Evolutionary conservation across 2,888 invertebrate species (phyloP).

Genomic region (Agrenia bidenticulata): DNA sequence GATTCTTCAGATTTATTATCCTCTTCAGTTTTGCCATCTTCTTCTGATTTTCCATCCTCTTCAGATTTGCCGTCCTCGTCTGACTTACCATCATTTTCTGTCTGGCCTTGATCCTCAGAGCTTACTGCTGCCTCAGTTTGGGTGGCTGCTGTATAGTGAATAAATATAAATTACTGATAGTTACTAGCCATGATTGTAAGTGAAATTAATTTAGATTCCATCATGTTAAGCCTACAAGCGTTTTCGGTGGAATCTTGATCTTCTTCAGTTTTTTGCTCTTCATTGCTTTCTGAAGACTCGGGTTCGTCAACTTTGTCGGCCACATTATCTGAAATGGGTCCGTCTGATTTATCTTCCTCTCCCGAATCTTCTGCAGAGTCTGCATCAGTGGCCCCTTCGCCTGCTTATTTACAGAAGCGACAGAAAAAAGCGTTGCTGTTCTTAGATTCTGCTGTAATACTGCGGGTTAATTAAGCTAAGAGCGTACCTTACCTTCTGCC

Average conservation of each 20-base stretch:
- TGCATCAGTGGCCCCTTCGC: conserved; percentile 51
- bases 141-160: conserved; percentile 19
- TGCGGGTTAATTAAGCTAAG: conserved; percentile 29
- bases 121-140: conserved; percentile 37
- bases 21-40: conserved; percentile 35
- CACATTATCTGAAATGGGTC: conserved; percentile 48
- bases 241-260: conserved; percentile 49
- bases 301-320: conserved; percentile 50
- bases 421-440: conserved; percentile 29
- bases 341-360: conserved; percentile 50
- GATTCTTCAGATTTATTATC: conserved; percentile 11
- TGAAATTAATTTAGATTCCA: too few relatives aligned
- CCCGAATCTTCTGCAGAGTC: conserved; percentile 51
- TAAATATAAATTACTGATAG: too few relatives aligned
- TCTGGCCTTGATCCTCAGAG: conserved; percentile 34
- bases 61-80: conserved; percentile 38
- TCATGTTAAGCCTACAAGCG: conserved; percentile 22
- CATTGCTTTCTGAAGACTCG: conserved; percentile 50
- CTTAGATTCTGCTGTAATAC: conserved; percentile 23
- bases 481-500: conserved; percentile 52
- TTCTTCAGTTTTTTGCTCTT: conserved; percentile 52
- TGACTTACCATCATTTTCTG: conserved; percentile 30
- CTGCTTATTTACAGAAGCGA: conserved; percentile 49
- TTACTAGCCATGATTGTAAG: too few relatives aligned
- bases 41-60: conserved; percentile 35